Evolutionary conservation across 2,888 invertebrate genomes (phyloP).

Genomic region (Hecatera dysodea): DNA sequence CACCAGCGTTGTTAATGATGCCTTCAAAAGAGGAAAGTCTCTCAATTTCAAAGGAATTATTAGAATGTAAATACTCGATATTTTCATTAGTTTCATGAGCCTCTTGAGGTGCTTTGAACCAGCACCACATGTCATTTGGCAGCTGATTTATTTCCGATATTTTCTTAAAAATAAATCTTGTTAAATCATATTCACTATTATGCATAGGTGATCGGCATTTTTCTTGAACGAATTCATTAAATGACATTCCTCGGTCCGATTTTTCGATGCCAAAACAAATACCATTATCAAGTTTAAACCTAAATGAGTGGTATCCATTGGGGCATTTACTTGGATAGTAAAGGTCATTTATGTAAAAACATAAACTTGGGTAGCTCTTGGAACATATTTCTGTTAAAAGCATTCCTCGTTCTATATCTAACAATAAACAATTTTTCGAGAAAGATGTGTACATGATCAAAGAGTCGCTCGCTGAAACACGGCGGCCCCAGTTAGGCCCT

Average conservation of each 20-base stretch:
- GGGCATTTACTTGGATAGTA: conserved; percentile 82
- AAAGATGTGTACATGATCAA: conserved; percentile 69
- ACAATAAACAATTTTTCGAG: conserved; percentile 79
- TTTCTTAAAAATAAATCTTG: conserved; percentile 81
- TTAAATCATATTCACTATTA: conserved; percentile 67
- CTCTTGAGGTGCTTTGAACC: conserved; percentile 72
- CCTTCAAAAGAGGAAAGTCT: conserved; percentile 64
- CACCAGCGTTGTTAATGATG: conserved; percentile 80
- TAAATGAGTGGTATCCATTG: conserved; percentile 80
- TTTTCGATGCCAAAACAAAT: conserved; percentile 83
- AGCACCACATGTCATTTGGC: conserved; percentile 79
- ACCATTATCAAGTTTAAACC: conserved; percentile 79
- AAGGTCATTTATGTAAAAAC: conserved; percentile 82
- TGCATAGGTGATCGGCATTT: conserved; percentile 80
- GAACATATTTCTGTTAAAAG: conserved; percentile 79
- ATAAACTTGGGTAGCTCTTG: conserved; percentile 80
- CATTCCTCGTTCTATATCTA: conserved; percentile 74
- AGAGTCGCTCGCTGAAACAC: conserved; percentile 67
- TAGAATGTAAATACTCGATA: conserved; percentile 22
- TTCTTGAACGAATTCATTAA: conserved; percentile 72
- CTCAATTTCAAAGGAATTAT: conserved; percentile 24
- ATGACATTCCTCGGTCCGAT: conserved; percentile 73
- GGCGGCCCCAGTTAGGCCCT: conserved; percentile 84
- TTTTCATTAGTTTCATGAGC: conserved; percentile 24
- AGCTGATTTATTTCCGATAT: conserved; percentile 75